phyloP scores from a whole-genome alignment of 1,140 invertebrate genomes.

The Odontomachus brunneus region DNA sequence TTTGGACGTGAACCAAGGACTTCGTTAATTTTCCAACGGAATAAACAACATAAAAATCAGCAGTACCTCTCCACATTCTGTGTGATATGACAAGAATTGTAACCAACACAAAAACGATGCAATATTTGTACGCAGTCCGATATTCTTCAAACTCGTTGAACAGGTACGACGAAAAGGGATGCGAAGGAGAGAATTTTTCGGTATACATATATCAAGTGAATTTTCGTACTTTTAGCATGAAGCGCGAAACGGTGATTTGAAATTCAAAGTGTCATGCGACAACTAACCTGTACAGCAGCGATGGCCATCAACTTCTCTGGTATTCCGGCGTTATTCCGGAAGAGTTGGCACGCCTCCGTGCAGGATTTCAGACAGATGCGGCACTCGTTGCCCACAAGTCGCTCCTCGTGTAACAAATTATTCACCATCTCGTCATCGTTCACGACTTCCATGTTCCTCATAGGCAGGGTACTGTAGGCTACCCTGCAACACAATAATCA shows the following conservation, averaged over 20 bases:
- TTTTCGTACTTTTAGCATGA: background rate
- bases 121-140: no score
- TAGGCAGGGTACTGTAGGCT: background rate
- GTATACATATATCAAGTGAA: background rate
- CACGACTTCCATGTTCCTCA: slow-evolving; percentile 47
- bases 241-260: background rate
- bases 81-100: background rate
- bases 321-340: slow-evolving; percentile 71
- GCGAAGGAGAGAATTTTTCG: background rate
- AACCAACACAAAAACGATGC: no score
- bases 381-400: slow-evolving; percentile 69
- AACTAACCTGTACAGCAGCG: slow-evolving; percentile 81
- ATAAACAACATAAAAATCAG: background rate
- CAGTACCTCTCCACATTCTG: background rate
- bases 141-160: background rate
- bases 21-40: background rate
- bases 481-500: slow-evolving; percentile 5
- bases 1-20: no score
- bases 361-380: slow-evolving; percentile 76
- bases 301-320: slow-evolving; percentile 78
- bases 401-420: slow-evolving; percentile 6
- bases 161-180: background rate
- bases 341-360: slow-evolving; percentile 72
- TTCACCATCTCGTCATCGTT: slow-evolving; percentile 36
- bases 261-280: background rate